A percentile compares a stretch with the other conserved stretches of the same genome.
These are phyloP conservation scores for Akabosia matsudoensis DNA, from an alignment of 1,140 invertebrate genomes.

Conservation along the genomic window DNA sequence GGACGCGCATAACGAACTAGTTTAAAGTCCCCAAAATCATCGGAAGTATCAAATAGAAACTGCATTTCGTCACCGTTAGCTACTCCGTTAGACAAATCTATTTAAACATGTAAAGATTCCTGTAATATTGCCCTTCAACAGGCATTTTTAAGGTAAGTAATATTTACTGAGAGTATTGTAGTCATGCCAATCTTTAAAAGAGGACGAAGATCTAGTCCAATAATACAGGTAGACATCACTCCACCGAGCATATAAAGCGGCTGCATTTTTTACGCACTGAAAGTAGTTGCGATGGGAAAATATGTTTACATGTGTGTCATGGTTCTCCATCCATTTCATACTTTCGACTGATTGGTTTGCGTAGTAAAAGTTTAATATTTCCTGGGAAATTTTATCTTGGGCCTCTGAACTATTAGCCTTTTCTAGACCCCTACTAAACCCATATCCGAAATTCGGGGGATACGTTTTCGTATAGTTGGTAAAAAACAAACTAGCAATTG, in stretches of 20 bases:
- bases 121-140: background rate
- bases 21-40: background rate
- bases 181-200: constrained; percentile 2
- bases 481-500: background rate
- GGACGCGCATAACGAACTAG: background rate
- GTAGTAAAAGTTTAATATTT: background rate
- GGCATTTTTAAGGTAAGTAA: too few relatives aligned
- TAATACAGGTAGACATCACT: constrained; percentile 2
- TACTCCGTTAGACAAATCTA: background rate
- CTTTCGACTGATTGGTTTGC: background rate
- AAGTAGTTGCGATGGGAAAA: background rate
- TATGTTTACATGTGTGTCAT: background rate
- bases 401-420: background rate
- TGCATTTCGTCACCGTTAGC: constrained; percentile 8
- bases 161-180: constrained; percentile 2
- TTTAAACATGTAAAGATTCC: too few relatives aligned
- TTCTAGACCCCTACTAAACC: background rate
- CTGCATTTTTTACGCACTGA: constrained; percentile 8
- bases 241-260: background rate
- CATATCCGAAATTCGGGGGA: constrained; percentile 5
- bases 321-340: background rate
- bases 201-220: background rate
- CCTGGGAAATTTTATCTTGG: background rate
- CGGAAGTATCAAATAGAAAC: background rate
- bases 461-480: background rate